Conservation (phyloP, 2,888 invertebrate species). For the Leptogaster cylindrica region DNA sequence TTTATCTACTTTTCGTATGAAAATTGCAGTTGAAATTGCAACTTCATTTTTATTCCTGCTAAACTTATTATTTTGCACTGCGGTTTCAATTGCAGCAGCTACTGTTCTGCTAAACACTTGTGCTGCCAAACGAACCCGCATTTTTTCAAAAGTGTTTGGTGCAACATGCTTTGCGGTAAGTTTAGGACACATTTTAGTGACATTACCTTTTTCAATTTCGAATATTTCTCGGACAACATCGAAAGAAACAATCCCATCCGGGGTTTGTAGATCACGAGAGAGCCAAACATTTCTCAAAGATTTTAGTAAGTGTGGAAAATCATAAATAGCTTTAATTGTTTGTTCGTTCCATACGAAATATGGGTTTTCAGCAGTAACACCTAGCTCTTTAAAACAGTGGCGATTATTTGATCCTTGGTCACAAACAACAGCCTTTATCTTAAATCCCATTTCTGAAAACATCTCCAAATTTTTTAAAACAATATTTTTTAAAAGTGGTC, state of each 20-base stretch:
- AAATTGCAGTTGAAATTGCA: no score
- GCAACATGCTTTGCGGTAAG: not conserved
- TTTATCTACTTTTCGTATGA: no score
- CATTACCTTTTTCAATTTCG: not conserved
- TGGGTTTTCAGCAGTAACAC: not conserved
- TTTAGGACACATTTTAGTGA: not conserved
- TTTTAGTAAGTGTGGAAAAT: not conserved
- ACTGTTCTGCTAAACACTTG: no score
- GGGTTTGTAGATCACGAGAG: no score
- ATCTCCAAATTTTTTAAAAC: not conserved
- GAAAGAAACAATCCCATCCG: not conserved
- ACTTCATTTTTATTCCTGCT: no score
- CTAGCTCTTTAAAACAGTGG: not conserved
- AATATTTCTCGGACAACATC: not conserved
- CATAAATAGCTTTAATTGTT: not conserved
- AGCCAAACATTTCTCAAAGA: not conserved
- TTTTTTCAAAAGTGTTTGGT: not conserved
- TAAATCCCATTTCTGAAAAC: not conserved
- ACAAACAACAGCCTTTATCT: not conserved
- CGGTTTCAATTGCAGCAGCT: no score
- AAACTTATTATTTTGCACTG: no score
- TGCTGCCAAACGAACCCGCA: no score
- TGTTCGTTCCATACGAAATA: not conserved
- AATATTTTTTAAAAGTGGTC: not conserved
- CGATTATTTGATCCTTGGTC: not conserved